Conservation (phyloP, 1,140 invertebrate species). For the Gonatopus flavifemur region DNA sequence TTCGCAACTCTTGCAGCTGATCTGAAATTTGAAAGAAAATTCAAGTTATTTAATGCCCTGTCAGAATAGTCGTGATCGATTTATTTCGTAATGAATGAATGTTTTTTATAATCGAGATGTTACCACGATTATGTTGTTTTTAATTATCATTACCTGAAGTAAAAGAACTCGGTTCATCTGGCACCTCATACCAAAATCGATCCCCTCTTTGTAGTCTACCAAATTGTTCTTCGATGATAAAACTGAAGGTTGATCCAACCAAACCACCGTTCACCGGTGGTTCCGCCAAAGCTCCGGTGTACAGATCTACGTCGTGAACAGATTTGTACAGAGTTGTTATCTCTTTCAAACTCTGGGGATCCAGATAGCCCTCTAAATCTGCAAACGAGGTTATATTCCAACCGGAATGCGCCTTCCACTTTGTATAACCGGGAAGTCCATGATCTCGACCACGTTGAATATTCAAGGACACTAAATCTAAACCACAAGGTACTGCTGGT, state of each 20-base stretch:
- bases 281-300: constrained; percentile 83
- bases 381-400: constrained; percentile 72
- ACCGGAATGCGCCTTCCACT: constrained; percentile 75
- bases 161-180: constrained; percentile 68
- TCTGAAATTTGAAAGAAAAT: constrained; percentile 58
- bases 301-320: constrained; percentile 85
- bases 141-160: constrained; percentile 60
- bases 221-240: constrained; percentile 87
- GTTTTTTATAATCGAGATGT: too few species aligned
- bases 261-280: constrained; percentile 67
- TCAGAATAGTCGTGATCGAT: too few species aligned
- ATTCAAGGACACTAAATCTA: constrained; percentile 85
- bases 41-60: too few species aligned
- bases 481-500: constrained; percentile 61
- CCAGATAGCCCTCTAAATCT: constrained; percentile 69
- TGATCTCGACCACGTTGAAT: constrained; percentile 88
- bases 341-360: constrained; percentile 62
- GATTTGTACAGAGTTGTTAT: constrained; percentile 70
- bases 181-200: constrained; percentile 84
- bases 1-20: constrained; percentile 85
- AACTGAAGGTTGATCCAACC: constrained; percentile 82
- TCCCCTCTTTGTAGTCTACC: constrained; percentile 76
- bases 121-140: background rate
- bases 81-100: too few species aligned
- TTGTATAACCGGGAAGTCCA: constrained; percentile 78